Percentiles rank a stretch among this genome's conserved stretches.
phyloP scores from a whole-genome alignment of 2,113 vertebrate genomes.

The Melanerpes aurifrons region DNA sequence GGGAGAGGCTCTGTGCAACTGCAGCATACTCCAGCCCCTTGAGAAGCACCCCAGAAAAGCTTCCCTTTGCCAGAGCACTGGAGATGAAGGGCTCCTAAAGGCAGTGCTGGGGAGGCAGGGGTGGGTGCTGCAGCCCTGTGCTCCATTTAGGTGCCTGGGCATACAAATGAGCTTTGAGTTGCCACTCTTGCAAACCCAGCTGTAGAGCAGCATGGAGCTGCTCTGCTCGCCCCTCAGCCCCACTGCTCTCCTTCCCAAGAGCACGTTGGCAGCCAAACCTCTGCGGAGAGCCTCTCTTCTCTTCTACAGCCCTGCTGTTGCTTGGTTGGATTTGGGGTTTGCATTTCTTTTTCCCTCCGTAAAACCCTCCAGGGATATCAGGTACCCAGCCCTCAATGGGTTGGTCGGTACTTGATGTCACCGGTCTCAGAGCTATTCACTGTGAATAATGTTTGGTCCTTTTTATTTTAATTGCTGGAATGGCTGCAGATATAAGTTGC shows the following conservation, averaged over 20 bases:
- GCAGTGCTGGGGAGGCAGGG: not conserved
- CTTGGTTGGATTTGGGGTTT: slow-evolving; percentile 38
- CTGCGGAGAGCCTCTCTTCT: slow-evolving; percentile 53
- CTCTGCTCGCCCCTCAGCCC: not conserved
- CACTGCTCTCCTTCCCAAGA: not conserved
- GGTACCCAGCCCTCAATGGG: slow-evolving; percentile 72
- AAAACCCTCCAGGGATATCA: slow-evolving; percentile 77
- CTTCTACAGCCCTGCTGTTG: slow-evolving; percentile 53
- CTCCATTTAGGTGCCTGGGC: not conserved
- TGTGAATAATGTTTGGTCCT: slow-evolving; percentile 77
- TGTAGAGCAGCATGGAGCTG: slow-evolving; percentile 1
- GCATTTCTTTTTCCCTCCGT: slow-evolving; percentile 46
- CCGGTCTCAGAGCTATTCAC: slow-evolving; percentile 74
- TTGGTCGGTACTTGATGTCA: slow-evolving; percentile 75
- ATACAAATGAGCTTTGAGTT: slow-evolving; percentile 14
- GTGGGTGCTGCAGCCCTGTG: not conserved
- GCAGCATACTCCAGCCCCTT: not conserved
- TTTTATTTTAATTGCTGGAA: slow-evolving; percentile 85
- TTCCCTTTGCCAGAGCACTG: not conserved
- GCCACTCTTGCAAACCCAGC: not conserved
- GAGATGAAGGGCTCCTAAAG: not conserved
- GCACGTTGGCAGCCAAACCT: slow-evolving; percentile 5
- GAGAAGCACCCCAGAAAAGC: not conserved
- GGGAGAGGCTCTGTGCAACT: not conserved
- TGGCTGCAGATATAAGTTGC: slow-evolving; percentile 85